Base-by-base conservation (phyloP, 1,140 invertebrate genomes). In the Megalonaias nervosa region DNA sequence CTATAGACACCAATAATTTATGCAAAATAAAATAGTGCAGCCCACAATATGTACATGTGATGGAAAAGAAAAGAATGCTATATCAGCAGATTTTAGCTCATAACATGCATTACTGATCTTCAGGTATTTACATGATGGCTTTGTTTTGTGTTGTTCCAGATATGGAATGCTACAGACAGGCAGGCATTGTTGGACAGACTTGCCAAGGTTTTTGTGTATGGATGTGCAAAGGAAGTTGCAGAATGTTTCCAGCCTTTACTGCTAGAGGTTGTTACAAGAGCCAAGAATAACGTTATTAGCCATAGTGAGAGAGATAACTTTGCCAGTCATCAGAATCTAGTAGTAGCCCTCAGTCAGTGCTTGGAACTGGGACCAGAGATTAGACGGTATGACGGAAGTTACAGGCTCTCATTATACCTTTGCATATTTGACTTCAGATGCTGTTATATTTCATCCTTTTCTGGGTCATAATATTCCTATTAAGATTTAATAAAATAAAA, bases 291-390 rank as follows among this genome's bases (percentile, higher is more conserved):
- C 21, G 2, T 60, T 17, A 56, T 65, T 26, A 60, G 71, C 9
- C 64, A 73, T 38, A n/a, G 58, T 21, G 9, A 21, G 19, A 55
- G 56, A 6, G 64, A 59, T 14, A 19, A 19, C 4, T 75, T 75
- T 48, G 16, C 61, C 16, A 26, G 67, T 31, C 76, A 82, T 65
- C 79, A 81, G 59, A 66, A 68, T 31, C 75, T 82, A n/a, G 77
- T 75, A 58, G 59, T 82, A n/a, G 79, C 81, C 23, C 55, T 82
- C 16, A 78, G 74, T 56, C 68, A 75, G 17, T 64, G 73, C 67
- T 57, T 75, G 48, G 17, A 75, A 12, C 60, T 38, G 38, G 38
- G 77, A 76, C 68, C 75, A 55, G 74, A 78, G 64, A 74, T 76
- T 67, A 67, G 71, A 61, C 75, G 60, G 75, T 77, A 67, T 38